Evolutionary conservation across 2,113 vertebrate genomes (phyloP).

Genomic region (Vombatus ursinus): DNA sequence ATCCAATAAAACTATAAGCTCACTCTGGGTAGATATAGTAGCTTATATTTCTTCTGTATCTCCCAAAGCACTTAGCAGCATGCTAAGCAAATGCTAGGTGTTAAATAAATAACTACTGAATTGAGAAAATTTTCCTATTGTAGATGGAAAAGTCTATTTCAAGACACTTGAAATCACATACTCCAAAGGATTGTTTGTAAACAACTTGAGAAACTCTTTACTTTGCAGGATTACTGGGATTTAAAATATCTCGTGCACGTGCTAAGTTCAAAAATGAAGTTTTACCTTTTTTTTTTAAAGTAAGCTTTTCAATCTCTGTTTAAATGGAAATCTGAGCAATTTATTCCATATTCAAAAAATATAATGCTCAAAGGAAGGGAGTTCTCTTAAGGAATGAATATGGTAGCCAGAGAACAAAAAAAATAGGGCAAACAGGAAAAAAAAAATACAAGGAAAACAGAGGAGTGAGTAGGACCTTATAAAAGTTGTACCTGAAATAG

Average conservation of each 20-base stretch:
- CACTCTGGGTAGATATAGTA: background rate
- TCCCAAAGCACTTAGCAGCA: background rate
- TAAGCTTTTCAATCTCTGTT: background rate
- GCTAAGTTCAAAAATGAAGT: background rate
- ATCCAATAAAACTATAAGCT: background rate
- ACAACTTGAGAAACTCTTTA: background rate
- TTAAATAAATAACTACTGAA: background rate
- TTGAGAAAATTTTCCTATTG: background rate
- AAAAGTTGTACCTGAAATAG: constrained; percentile 92
- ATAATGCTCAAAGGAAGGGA: background rate
- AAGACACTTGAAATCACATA: background rate
- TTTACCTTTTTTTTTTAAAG: background rate
- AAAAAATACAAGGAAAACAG: constrained; percentile 23
- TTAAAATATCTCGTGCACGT: constrained; percentile 20
- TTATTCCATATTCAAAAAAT: background rate
- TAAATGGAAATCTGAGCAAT: background rate
- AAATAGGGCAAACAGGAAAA: constrained; percentile 3
- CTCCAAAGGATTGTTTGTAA: background rate
- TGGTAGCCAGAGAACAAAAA: constrained; percentile 10
- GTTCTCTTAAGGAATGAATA: background rate
- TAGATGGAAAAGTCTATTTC: background rate
- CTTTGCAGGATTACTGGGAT: background rate
- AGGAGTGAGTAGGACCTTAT: constrained; percentile 30
- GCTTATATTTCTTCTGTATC: background rate
- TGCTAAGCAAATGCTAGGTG: background rate